Evolutionary conservation across 1,140 invertebrate species (phyloP), one percentile per base, ranked within the genome.

Genomic region (Drosophila bocki): DNA sequence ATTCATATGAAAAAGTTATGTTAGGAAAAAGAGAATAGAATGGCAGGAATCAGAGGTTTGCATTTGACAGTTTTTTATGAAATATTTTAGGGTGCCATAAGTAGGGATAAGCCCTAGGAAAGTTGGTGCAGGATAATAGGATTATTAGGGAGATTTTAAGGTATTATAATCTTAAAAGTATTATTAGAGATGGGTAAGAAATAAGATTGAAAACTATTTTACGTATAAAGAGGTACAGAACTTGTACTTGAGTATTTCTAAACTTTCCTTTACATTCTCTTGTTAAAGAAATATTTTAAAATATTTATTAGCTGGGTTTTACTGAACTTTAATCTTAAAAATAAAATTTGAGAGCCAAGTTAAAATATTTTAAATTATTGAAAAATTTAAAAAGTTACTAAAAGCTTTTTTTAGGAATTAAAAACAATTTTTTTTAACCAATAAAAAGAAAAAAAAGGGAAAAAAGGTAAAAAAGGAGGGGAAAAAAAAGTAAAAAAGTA

Each of bases 1-100:
- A 33, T 22, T 33, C 29, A 59, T 32, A 64, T 64, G 7, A n/a
- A 60, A 64, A 44, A 61, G 39, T 45, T 61, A 33, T 51, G 29
- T 19, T 6, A 2, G 2, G 11, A 29, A 50, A 37, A 33, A 67
- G 13, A 9, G 13, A 9, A 15, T n/a, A 2, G 3, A 67, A 53
- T 15, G 67, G 15, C 48, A 67, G 61, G 4, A 7, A 8, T 3
- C 12, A 54, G 33, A 54, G 19, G 11, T 22, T 19, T 56, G 53
- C 19, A 22, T 22, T 22, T 56, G 53, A 56, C 33, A 15, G 35
- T 22, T 56, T 54, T 62, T 62, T 15, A 26, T 26, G 47, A 22
- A 48, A 48, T 48, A 48, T 15, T 48, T 48, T 48, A 26, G 22
- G 15, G 11, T 6, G 19, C 11, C 13, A 35, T 54, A 37, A 54